Evolutionary conservation across 2,797 vertebrate genomes (phyloP).

Genomic region (Melanotaenia nigrans): DNA sequence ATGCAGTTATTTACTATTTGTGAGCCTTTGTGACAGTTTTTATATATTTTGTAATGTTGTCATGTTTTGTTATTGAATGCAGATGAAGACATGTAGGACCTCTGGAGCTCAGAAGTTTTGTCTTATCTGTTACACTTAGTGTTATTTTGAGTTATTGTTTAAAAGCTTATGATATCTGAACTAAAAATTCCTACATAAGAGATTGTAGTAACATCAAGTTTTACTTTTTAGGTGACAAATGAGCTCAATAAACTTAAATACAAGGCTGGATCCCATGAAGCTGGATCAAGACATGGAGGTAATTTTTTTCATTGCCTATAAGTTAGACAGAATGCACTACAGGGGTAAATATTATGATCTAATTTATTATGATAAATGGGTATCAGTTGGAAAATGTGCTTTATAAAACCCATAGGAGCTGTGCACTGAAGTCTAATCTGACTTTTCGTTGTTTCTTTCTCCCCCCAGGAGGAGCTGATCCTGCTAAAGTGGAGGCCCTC

Average conservation of each 20-base stretch:
- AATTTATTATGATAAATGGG: conserved; percentile 8
- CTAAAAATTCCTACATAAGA: background rate
- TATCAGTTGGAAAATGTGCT: conserved; percentile 22
- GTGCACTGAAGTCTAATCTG: conserved; percentile 40
- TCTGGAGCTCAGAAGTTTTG: background rate
- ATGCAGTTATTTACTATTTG: background rate
- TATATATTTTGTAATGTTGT: background rate
- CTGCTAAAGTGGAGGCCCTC: conserved; percentile 89
- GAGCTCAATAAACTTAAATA: conserved; percentile 98
- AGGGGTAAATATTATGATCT: background rate
- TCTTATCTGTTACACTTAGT: background rate
- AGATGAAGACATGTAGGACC: background rate
- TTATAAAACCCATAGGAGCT: conserved; percentile 20
- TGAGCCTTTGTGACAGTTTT: background rate
- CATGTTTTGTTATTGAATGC: background rate
- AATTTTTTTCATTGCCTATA: conserved; percentile 52
- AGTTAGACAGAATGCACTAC: background rate
- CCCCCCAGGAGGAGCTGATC: conserved; percentile 78
- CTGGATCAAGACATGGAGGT: conserved; percentile 88
- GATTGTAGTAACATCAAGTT: conserved; percentile 28
- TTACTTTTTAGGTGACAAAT: conserved; percentile 81
- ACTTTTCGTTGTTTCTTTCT: conserved; percentile 47
- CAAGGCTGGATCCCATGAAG: conserved; percentile 91
- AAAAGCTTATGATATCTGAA: conserved; percentile 15
- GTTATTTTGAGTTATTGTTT: background rate